Conservation (phyloP, 2,888 invertebrate species). For the Dendrolimus pini region DNA sequence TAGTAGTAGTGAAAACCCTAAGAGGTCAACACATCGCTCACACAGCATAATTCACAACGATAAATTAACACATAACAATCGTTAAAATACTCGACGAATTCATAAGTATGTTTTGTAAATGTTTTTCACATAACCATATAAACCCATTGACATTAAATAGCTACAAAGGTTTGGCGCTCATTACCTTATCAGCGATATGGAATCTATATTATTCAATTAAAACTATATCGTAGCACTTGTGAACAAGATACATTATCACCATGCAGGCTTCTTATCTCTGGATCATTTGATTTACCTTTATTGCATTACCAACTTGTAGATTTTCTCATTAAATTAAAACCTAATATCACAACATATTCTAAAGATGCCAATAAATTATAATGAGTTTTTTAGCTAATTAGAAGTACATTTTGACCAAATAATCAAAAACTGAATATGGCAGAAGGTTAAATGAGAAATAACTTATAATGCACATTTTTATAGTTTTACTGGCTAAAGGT, state of each 20-base stretch:
- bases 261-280: neutral
- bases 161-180: neutral
- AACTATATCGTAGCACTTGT: neutral
- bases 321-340: too few relatives aligned
- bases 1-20: slow-evolving; percentile 58
- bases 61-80: slow-evolving; percentile 6
- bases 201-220: neutral
- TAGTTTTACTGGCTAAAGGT: too few relatives aligned
- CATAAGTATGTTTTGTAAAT: neutral
- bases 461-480: too few relatives aligned
- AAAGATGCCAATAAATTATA: too few relatives aligned
- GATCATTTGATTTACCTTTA: neutral
- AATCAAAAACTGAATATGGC: too few relatives aligned
- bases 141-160: too few relatives aligned
- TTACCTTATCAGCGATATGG: neutral
- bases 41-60: neutral
- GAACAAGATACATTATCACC: neutral
- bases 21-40: slow-evolving; percentile 46
- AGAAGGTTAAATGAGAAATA: too few relatives aligned
- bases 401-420: too few relatives aligned
- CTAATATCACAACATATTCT: slow-evolving; percentile 1
- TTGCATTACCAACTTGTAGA: neutral
- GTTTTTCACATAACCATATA: neutral
- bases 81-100: neutral
- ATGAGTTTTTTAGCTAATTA: too few relatives aligned